Conservation (phyloP, 2,797 vertebrate species). For the Toxotes lorentzi region DNA sequence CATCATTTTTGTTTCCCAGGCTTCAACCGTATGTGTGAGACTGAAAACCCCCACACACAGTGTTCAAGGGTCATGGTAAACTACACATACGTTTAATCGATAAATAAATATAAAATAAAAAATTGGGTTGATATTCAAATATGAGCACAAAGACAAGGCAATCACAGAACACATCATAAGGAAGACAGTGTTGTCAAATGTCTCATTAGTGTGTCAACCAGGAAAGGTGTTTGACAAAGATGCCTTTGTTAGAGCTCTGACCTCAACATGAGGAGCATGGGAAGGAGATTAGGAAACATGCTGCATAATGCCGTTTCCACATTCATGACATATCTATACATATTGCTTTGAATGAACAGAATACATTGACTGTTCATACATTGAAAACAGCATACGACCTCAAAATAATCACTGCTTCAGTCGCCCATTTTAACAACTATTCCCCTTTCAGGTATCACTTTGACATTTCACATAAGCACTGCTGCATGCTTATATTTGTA, state of each 20-base stretch:
- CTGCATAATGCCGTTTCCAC: conserved; percentile 24
- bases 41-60: not conserved
- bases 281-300: conserved; percentile 16
- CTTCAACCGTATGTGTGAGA: not conserved
- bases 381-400: conserved; percentile 36
- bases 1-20: not conserved
- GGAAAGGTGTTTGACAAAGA: conserved; percentile 37
- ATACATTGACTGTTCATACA: conserved; percentile 58
- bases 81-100: not conserved
- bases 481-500: not conserved
- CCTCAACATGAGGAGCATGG: conserved; percentile 22
- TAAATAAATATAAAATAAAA: not conserved
- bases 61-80: not conserved
- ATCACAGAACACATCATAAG: conserved; percentile 25
- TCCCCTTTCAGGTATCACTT: conserved; percentile 14
- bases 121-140: conserved; percentile 20
- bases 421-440: conserved; percentile 24
- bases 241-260: conserved; percentile 54
- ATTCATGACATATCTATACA: conserved; percentile 43
- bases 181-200: not conserved
- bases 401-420: conserved; percentile 27
- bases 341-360: conserved; percentile 20
- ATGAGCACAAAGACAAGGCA: conserved; percentile 9
- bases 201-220: conserved; percentile 12
- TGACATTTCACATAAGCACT: conserved; percentile 19